Base-by-base conservation (phyloP, 2,888 invertebrate species). In the Meganola albula region DNA sequence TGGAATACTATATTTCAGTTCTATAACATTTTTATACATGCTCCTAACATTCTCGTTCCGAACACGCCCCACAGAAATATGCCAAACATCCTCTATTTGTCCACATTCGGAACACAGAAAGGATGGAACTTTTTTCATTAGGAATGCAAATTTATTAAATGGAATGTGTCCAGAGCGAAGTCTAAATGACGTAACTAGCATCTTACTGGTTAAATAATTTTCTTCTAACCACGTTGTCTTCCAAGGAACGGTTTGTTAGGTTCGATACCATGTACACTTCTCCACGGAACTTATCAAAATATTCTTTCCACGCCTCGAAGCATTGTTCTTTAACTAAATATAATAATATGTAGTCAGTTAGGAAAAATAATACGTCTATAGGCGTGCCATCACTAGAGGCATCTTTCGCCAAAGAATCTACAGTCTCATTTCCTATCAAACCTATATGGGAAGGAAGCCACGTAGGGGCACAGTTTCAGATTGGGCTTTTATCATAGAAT, bases 221-320 rank as follows among this genome's bases (percentile, higher is more conserved):
- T 20, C 8, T 3, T 27, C 21, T 23, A 29, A 29, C 23, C 29
- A 29, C 12, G 21, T 11, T 10, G 28, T 20, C 28, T 12, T 28
- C 28, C 21, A 21, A n/a, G 28, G 28, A 6, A 22, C 28, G 13
- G n/a, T 21, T 12, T 28, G 28, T 12, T 22, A 12, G 8, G 23
- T 29, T n/a, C 8, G 12, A 23, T 29, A 29, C 23, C 23, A 29
- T 14, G 23, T 29, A 10, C 29, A 13, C 9, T 29, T 29, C 14
- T 29, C 29, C 14, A 29, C 29, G 1, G 29, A 29, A 7, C 23
- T 23, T 16, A 29, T 29, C 29, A 22, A 29, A 23, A 22, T 23
- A 13, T 13, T 14, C 13, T 10, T 29, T 23, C 22, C 29, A 29
- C 8, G 14, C 3, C 24, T 24, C 8, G 12, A 6, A 12, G 12